These are phyloP conservation scores for Ranitomeya variabilis DNA, from an alignment of 2,113 vertebrate species.

Conservation along the genomic window DNA sequence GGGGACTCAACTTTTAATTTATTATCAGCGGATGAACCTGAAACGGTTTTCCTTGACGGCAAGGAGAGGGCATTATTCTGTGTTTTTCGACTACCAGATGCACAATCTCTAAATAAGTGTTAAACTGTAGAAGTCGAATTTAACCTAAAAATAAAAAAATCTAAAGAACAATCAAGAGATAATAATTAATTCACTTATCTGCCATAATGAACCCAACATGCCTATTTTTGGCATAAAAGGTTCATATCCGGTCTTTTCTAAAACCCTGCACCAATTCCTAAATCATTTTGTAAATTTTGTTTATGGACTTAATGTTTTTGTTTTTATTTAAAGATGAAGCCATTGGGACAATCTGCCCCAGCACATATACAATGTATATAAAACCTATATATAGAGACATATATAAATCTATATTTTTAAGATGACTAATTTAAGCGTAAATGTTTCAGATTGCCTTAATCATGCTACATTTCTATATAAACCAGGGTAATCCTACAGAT, in stretches of 20 bases:
- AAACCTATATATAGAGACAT: slow-evolving; percentile 31
- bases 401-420: slow-evolving; percentile 51
- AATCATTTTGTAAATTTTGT: slow-evolving; percentile 34
- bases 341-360: slow-evolving; percentile 14
- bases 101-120: slow-evolving; percentile 12
- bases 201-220: not conserved
- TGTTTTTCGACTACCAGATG: not conserved
- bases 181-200: not conserved
- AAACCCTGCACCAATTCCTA: slow-evolving; percentile 10
- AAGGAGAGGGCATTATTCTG: slow-evolving; percentile 14
- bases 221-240: not conserved
- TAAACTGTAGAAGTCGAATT: not conserved
- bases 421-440: slow-evolving; percentile 33
- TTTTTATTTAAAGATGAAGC: slow-evolving; percentile 27
- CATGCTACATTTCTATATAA: slow-evolving; percentile 22
- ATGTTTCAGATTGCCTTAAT: slow-evolving; percentile 32
- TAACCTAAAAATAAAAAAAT: not conserved
- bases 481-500: not conserved
- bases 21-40: slow-evolving; percentile 40
- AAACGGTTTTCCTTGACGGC: slow-evolving; percentile 16
- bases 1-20: slow-evolving; percentile 37
- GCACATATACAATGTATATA: slow-evolving; percentile 39
- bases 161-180: slow-evolving; percentile 25
- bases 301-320: not conserved
- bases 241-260: not conserved